Conservation (phyloP, 2,888 invertebrate genomes). For the Bombylius major region DNA sequence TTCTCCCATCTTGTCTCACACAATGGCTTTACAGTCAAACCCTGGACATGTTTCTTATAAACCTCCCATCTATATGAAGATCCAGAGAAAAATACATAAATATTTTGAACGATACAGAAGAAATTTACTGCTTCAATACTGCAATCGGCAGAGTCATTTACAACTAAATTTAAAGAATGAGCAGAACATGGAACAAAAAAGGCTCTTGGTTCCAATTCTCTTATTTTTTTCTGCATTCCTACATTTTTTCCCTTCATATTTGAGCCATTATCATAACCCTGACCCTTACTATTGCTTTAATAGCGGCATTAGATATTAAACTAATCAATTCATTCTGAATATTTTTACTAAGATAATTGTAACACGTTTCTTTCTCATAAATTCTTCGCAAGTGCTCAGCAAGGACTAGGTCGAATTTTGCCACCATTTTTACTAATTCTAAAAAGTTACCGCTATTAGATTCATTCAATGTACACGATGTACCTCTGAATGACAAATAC, state of each 20-base stretch:
- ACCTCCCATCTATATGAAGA: constrained; percentile 16
- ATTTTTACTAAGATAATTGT: no score
- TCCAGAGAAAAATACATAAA: constrained; percentile 19
- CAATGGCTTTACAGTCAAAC: constrained; percentile 7
- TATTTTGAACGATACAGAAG: constrained; percentile 18
- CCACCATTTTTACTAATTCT: constrained; percentile 6
- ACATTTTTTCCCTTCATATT: constrained; percentile 21
- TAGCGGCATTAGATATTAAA: no score
- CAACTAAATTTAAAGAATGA: constrained; percentile 21
- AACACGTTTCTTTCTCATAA: background rate
- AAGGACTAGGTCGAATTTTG: constrained; percentile 4
- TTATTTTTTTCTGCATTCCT: constrained; percentile 19
- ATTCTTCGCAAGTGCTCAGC: background rate
- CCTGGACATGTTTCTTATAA: constrained; percentile 4
- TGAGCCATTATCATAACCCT: constrained; percentile 22
- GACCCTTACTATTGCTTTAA: constrained; percentile 5
- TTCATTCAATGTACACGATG: background rate
- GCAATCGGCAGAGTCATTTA: constrained; percentile 20
- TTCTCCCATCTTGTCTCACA: constrained; percentile 7
- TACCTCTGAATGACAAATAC: constrained; percentile 6
- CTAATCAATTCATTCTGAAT: no score
- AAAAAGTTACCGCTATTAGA: constrained; percentile 8
- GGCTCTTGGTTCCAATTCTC: constrained; percentile 17
- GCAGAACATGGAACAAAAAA: constrained; percentile 21
- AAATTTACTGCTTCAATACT: constrained; percentile 14